Percentiles rank a stretch among this genome's conserved stretches.
Conservation (phyloP, 2,113 vertebrate genomes). For the Leuciscus idus region DNA sequence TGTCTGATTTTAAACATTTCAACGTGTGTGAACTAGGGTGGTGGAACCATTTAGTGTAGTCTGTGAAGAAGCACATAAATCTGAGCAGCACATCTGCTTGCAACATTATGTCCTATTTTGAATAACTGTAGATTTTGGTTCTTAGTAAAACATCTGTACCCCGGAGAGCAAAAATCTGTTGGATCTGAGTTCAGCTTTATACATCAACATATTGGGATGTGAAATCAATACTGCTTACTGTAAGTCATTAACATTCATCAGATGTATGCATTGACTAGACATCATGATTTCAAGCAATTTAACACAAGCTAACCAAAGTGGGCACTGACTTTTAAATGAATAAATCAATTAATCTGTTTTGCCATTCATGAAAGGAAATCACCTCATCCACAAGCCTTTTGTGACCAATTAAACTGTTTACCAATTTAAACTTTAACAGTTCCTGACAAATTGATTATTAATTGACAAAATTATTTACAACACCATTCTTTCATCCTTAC, state of each 20-base stretch:
- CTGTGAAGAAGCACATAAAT: slow-evolving; percentile 39
- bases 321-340: not conserved
- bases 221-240: slow-evolving; percentile 14
- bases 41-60: not conserved
- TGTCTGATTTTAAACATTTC: slow-evolving; percentile 11
- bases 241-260: slow-evolving; percentile 10
- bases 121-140: not conserved
- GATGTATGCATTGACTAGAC: not conserved
- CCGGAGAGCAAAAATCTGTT: not conserved
- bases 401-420: not conserved
- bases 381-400: not conserved
- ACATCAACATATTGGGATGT: slow-evolving; percentile 17
- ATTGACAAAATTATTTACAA: not conserved
- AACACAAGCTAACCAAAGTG: not conserved
- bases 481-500: not conserved
- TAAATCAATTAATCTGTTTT: not conserved
- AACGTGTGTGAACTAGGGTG: slow-evolving; percentile 27
- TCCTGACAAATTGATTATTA: not conserved
- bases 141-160: slow-evolving; percentile 15
- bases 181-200: not conserved
- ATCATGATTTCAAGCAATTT: not conserved
- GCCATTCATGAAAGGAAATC: not conserved
- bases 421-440: not conserved
- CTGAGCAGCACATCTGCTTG: slow-evolving; percentile 2
- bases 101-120: not conserved